Evolutionary conservation across 2,113 vertebrate genomes (phyloP), one percentile per base, ranked within the genome.

Genomic region (Formicarius rufipectus): DNA sequence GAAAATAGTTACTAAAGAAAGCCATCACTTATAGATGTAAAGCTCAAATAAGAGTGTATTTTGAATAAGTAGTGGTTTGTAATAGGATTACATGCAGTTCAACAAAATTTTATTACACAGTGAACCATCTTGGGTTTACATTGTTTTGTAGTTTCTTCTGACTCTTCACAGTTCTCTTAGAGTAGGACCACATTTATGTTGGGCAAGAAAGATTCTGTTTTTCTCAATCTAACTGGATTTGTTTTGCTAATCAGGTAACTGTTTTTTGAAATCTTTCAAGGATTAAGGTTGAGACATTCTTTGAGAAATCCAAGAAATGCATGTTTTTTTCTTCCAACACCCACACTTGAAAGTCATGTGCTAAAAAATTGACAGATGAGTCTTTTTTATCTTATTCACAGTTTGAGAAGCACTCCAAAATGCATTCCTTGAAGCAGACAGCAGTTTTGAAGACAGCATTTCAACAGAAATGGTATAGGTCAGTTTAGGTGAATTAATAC

Each of bases 81-180:
- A 53, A 22, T 44, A 49, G 35, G 66, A 62, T 35, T 40, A 16
- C 4, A 3, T 28, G 33, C 25, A 40, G 6, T 53, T 90, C 62
- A 28, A n/a, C 25, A 75, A 15, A 14, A 49, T 18, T 44, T 63
- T 47, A 10, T 9, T 91, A 1, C 15, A 15, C 35, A 60, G 9
- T 50, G 33, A 37, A 22, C 37, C 20, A 7, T 35, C 21, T 52
- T 45, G 11, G 33, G 33, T 78, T 87, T 78, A 18, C 12, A 2
- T 6, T 50, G 33, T 22, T 30, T 16, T 35, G 30, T 78, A 52
- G 12, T 8, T 28, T 7, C 42, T 22, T 42, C 62, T 19, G 3
- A 3, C 18, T 12, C 40, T 18, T 47, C 8, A 11, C 0, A 1
- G 4, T 72, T 60, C 18, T 56, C 4, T 42, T 21, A 22, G 7